Evolutionary conservation across 2,113 vertebrate species (phyloP), one percentile per base, ranked within the genome.

Genomic region (Poeciliopsis retropinna): DNA sequence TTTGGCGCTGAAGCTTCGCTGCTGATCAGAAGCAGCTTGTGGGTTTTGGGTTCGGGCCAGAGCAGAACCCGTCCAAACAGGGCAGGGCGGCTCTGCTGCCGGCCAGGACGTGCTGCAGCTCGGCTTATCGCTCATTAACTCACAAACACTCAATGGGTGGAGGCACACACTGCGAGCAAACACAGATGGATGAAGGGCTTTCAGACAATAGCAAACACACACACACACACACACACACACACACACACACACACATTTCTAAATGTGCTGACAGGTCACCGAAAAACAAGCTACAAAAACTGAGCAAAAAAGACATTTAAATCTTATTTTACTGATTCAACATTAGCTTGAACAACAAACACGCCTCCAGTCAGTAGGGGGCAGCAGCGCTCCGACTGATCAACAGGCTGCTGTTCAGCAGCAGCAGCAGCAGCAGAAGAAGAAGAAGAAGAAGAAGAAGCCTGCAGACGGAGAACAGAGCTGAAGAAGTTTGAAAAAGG

Each of bases 51-150:
- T 82, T 88, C 75, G 73, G 81, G 81, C 78, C 85, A 86, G 85
- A 91, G 88, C 80, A 87, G 75, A 67, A 66, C 67, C 81, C 78
- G 76, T 54, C 81, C 88, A 85, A 83, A 87, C 78, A 85, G 82
- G 64, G 73, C 37, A 13, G 72, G 19, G 31, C 63, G 14, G 67
- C 87, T 79, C 54, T 25, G 14, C 19, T 1, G 75, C 69, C 78
- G 73, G 79, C 65, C 72, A 71, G 63, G 82, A 80, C 78, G 64
- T 9, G 25, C 73, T 81, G 78, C 83, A 82, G 47, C 39, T 64
- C 66, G 15, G 57, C 78, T 77, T 73, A 77, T 82, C 51, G 76
- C 66, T 82, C 83, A 80, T 79, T 85, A 74, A 74, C 66, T 78
- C 47, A 75, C 76, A 82, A 66, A 69, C 60, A 51, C 51, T 25